Evolutionary conservation across 2,888 invertebrate genomes (phyloP).

Genomic region (Amphipyra berbera): DNA sequence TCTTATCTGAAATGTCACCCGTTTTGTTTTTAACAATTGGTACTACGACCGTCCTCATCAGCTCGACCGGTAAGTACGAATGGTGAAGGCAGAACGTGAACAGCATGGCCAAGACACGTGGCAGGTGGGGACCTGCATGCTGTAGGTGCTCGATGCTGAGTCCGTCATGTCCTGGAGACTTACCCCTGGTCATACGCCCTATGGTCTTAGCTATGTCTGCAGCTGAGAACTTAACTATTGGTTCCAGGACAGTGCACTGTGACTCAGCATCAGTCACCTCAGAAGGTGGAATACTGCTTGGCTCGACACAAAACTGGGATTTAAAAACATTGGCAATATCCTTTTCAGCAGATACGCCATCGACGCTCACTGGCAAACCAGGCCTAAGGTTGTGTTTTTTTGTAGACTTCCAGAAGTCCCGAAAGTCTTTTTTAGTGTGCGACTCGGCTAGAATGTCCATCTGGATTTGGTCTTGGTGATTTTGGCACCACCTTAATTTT

Average conservation of each 20-base stretch:
- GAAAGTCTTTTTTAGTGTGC: no score
- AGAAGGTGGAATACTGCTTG: neutral
- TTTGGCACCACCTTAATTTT: no score
- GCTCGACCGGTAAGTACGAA: neutral
- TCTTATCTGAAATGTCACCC: no score
- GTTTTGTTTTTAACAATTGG: neutral
- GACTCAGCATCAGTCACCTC: neutral
- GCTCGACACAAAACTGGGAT: neutral
- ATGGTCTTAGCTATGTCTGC: neutral
- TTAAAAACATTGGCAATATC: conserved; percentile 3
- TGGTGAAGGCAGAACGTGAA: neutral
- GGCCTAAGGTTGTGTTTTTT: neutral
- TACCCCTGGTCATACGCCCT: neutral
- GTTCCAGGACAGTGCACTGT: neutral
- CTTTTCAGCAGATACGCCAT: neutral
- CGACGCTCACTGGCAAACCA: conserved; percentile 2
- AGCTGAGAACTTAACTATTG: neutral
- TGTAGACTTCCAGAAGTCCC: no score
- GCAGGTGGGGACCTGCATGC: neutral
- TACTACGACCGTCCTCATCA: conserved; percentile 8
- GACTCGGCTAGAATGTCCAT: no score
- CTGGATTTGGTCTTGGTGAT: no score
- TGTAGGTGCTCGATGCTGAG: neutral
- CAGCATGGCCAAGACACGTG: conserved; percentile 5
- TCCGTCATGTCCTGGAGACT: neutral